Evolutionary conservation across 1,140 invertebrate species (phyloP).

Genomic region (Coenobita brevimanus): DNA sequence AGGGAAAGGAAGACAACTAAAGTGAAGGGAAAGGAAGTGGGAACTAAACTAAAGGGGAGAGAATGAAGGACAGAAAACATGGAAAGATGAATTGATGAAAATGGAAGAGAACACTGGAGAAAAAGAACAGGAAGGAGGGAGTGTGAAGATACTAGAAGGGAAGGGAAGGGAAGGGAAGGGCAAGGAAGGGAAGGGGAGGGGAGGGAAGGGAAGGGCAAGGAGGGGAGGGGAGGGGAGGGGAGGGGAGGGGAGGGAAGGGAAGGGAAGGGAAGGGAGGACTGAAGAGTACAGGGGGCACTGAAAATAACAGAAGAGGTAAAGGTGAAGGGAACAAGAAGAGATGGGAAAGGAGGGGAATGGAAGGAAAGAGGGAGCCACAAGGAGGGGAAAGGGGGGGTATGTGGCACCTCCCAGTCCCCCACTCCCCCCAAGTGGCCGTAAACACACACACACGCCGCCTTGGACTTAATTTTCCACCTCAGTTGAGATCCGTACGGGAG

Average conservation of each 20-base stretch:
- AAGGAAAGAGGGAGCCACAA: neutral
- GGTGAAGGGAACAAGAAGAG: neutral
- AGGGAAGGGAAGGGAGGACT: neutral
- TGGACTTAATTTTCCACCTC: conserved; percentile 65
- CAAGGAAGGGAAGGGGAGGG: neutral
- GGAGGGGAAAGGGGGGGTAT: neutral
- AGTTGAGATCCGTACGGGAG: conserved; percentile 58
- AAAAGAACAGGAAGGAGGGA: neutral
- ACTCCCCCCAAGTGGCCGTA: conserved; percentile 43
- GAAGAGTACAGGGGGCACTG: neutral
- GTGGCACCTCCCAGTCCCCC: neutral
- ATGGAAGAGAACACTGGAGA: neutral
- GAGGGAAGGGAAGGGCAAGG: neutral
- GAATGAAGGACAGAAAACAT: too few species aligned
- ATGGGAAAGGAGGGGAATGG: neutral
- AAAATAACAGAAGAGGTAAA: neutral
- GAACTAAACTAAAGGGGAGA: neutral
- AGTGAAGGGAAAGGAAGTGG: neutral
- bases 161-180: neutral
- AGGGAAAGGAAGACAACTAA: neutral
- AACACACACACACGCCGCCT: conserved; percentile 61
- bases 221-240: neutral
- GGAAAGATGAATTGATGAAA: neutral
- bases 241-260: neutral
- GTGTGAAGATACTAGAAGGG: neutral